Evolutionary conservation across 2,797 vertebrate genomes (phyloP).

Genomic region (Crenuchus spilurus): DNA sequence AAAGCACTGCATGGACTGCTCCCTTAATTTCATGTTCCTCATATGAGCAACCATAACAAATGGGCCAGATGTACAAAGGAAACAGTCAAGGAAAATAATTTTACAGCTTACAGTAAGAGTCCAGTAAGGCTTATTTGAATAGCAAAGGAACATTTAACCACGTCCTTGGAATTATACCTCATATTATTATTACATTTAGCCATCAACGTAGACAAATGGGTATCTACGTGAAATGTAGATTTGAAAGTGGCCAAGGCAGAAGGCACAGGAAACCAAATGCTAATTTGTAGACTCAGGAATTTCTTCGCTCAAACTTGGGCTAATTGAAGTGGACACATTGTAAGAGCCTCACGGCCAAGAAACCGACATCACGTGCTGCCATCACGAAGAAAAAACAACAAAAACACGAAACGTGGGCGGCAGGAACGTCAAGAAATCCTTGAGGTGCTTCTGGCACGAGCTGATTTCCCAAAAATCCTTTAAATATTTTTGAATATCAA

Average conservation of each 20-base stretch:
- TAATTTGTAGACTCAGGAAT: conserved; percentile 50
- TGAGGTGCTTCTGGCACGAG: conserved; percentile 1
- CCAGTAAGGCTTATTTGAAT: conserved; percentile 31
- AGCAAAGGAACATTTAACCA: conserved; percentile 24
- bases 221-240: conserved; percentile 34
- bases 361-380: conserved; percentile 45
- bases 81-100: conserved; percentile 35
- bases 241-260: conserved; percentile 11
- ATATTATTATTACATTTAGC: conserved; percentile 12
- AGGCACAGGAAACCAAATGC: conserved; percentile 39
- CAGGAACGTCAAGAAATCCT: conserved; percentile 14
- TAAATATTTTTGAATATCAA: conserved; percentile 33
- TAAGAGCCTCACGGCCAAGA: conserved; percentile 44
- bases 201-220: conserved; percentile 27
- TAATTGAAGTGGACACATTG: conserved; percentile 51
- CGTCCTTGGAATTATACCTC: conserved; percentile 27
- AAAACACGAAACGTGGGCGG: conserved; percentile 43
- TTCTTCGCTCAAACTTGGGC: conserved; percentile 31
- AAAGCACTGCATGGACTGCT: background rate
- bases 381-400: conserved; percentile 46
- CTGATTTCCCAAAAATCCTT: conserved; percentile 22
- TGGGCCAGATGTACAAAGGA: conserved; percentile 12
- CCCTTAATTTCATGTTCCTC: conserved; percentile 12
- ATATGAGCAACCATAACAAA: background rate
- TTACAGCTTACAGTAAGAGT: conserved; percentile 33